Percentiles rank a stretch among this genome's conserved stretches.
Conservation (phyloP, 2,888 invertebrate genomes). For the Allophyes oxyacanthae region DNA sequence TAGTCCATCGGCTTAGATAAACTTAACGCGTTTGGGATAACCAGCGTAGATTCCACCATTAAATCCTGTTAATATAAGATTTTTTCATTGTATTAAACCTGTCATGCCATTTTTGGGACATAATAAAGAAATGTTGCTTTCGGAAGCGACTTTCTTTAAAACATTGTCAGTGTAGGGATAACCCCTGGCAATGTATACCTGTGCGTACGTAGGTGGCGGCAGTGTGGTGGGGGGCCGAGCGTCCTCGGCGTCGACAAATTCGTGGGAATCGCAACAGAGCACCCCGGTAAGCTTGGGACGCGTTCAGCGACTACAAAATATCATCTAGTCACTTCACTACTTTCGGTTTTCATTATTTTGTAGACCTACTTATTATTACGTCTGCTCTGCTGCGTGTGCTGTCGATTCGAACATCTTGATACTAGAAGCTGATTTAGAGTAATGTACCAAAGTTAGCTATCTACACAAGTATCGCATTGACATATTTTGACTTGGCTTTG, state of each 20-base stretch:
- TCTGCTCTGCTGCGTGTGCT: conserved; percentile 89
- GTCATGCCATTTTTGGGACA: conserved; percentile 20
- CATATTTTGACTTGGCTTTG: conserved; percentile 9
- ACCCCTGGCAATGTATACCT: conserved; percentile 77
- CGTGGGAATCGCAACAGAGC: conserved; percentile 84
- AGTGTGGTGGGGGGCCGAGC: conserved; percentile 81
- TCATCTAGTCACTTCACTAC: conserved; percentile 81
- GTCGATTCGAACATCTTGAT: conserved; percentile 83
- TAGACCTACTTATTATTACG: conserved; percentile 84
- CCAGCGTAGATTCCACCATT: too few species aligned
- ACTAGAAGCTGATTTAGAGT: conserved; percentile 83
- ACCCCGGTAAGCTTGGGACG: conserved; percentile 86
- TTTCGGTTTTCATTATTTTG: conserved; percentile 85
- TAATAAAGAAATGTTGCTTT: conserved; percentile 32
- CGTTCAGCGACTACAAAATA: conserved; percentile 73
- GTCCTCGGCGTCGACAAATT: conserved; percentile 75
- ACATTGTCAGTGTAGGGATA: conserved; percentile 60
- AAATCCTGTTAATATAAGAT: too few species aligned
- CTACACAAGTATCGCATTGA: conserved; percentile 15
- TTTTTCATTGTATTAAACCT: conserved; percentile 1
- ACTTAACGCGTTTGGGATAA: too few species aligned
- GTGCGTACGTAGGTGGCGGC: conserved; percentile 88
- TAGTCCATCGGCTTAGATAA: too few species aligned
- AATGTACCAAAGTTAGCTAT: conserved; percentile 75
- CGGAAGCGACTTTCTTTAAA: conserved; percentile 31